phyloP scores from a whole-genome alignment of 1,140 invertebrate genomes.

The Diorhabda carinulata region DNA sequence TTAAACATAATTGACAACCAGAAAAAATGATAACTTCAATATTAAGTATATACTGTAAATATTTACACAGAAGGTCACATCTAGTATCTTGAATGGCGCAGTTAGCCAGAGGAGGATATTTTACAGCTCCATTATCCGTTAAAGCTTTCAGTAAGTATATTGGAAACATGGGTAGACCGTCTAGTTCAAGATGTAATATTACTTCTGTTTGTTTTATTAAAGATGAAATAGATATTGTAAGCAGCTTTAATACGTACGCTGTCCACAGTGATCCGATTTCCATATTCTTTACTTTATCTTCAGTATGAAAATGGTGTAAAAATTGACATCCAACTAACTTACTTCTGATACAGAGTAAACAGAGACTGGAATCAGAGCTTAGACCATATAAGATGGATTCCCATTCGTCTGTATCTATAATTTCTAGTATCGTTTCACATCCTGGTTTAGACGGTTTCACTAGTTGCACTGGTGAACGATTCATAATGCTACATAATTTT shows the following conservation, averaged over 20 bases:
- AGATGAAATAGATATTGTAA: slow-evolving; percentile 49
- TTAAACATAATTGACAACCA: slow-evolving; percentile 56
- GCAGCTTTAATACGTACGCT: slow-evolving; percentile 37
- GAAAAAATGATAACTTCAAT: slow-evolving; percentile 60
- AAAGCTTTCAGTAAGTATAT: slow-evolving; percentile 57
- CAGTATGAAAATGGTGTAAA: slow-evolving; percentile 54
- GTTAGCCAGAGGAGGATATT: slow-evolving; percentile 57
- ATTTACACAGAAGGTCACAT: slow-evolving; percentile 58
- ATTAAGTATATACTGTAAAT: slow-evolving; percentile 55
- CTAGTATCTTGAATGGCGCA: slow-evolving; percentile 61
- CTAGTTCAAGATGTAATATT: slow-evolving; percentile 56
- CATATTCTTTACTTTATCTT: slow-evolving; percentile 49
- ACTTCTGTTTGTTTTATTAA: slow-evolving; percentile 54
- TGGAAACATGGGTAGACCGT: slow-evolving; percentile 59
- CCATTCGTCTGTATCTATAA: slow-evolving; percentile 64
- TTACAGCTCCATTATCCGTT: slow-evolving; percentile 54
- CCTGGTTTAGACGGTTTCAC: slow-evolving; percentile 47
- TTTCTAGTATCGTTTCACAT: slow-evolving; percentile 53
- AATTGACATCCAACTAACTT: slow-evolving; percentile 48
- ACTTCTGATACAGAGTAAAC: slow-evolving; percentile 54
- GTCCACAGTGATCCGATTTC: slow-evolving; percentile 44
- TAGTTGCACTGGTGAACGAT: slow-evolving; percentile 35
- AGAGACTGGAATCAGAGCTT: slow-evolving; percentile 59
- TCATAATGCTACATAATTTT: slow-evolving; percentile 43
- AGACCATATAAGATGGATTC: slow-evolving; percentile 61